phyloP scores from a whole-genome alignment of 2,797 vertebrate genomes.

The Geotrypetes seraphini region DNA sequence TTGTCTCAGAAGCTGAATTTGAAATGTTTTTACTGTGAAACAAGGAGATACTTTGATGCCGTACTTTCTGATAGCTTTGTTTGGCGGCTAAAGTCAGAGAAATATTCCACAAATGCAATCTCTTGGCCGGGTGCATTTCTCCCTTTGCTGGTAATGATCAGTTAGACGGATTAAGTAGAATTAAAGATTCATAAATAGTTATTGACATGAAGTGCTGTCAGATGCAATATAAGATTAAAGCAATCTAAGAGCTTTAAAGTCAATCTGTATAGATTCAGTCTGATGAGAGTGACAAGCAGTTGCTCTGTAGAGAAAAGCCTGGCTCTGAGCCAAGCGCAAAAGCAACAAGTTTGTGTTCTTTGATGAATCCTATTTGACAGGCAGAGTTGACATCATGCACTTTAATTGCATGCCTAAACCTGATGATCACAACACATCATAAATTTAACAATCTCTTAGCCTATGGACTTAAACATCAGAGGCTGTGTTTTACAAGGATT shows the following conservation, averaged over 20 bases:
- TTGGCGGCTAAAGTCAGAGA: too few species aligned
- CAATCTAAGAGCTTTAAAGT: constrained; percentile 23
- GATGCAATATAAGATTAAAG: constrained; percentile 38
- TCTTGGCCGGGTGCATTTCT: constrained; percentile 1
- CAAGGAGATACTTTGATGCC: too few species aligned
- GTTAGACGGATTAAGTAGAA: constrained; percentile 41
- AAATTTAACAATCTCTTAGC: too few species aligned
- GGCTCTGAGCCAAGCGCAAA: not conserved
- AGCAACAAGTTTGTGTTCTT: not conserved
- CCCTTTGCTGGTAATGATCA: constrained; percentile 20
- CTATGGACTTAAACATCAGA: too few species aligned
- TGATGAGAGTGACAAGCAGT: not conserved
- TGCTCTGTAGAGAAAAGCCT: not conserved
- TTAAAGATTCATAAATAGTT: constrained; percentile 51
- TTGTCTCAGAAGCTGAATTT: too few species aligned
- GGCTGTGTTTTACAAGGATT: too few species aligned
- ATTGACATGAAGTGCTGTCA: constrained; percentile 29
- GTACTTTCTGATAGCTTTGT: too few species aligned
- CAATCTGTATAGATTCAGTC: constrained; percentile 6
- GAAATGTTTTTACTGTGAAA: too few species aligned
- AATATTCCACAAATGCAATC: not conserved
- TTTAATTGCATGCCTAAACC: too few species aligned
- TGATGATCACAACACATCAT: too few species aligned
- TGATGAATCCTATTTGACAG: not conserved
- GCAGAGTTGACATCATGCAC: too few species aligned